Evolutionary conservation across 2,113 vertebrate species (phyloP), one percentile per base, ranked within the genome.

Genomic region (Ivindomyrus marchei): DNA sequence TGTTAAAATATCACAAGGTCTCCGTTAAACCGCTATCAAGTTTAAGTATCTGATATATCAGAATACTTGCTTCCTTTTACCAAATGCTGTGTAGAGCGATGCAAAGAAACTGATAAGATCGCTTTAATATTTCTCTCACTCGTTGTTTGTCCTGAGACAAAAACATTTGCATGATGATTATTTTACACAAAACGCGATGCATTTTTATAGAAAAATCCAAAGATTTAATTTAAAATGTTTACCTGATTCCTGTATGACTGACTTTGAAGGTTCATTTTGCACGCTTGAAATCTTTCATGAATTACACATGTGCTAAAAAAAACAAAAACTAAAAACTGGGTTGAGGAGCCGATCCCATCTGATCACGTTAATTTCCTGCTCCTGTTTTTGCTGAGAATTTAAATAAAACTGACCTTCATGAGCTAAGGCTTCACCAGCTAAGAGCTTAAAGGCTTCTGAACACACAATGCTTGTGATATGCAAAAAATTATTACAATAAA

Each of bases 361-460:
- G 83, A 91, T 93, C 92, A 91, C 91, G 93, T 92, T 92, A 84
- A 92, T 93, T 93, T 92, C 92, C 92, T 92, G 91, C 91, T 91
- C 88, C 77, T 90, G 31, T 74, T 49, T 52, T 91, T 89, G 88
- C 90, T 80, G 90, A 92, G 90, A 94, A 92, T 93, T 94, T 89
- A 91, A 92, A 93, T 93, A 92, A 91, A 91, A 93, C 91, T 89
- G 91, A 89, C 66, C 66, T 56, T 83, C 46, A 17, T 36, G 70
- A 10, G 27, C 8, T 45, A 47, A 19, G 17, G 88, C 49, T 39
- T 80, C 31, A 7, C 13, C 62, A 36, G 11, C 47, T 6, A 80
- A 24, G 10, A 66, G 19, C 66, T 77, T 86, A 47, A 86, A 49
- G 47, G 84, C 2, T 9, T 49, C 24, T 0, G 13, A 85, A 85